Evolutionary conservation across 2,797 vertebrate genomes (phyloP), one percentile per base, ranked within the genome.

Genomic region (Acipenser oxyrinchus): DNA sequence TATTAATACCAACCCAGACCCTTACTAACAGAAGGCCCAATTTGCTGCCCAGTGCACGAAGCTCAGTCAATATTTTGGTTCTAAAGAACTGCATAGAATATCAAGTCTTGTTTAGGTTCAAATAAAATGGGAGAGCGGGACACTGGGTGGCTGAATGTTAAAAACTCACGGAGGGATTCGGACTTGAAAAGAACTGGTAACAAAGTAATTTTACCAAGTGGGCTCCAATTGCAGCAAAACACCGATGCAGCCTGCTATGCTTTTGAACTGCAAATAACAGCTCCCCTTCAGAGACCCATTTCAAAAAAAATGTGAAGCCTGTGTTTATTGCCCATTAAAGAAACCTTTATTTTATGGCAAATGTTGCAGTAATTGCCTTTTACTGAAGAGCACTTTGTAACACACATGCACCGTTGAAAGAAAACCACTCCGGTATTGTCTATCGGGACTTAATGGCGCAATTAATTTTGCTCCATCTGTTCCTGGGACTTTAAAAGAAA

Each of bases 401-500:
- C 91, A 90, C 87, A 88, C 87, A 85, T 92, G 86, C 90, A 93
- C 91, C 87, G 88, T 91, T 91, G 88, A 94, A 92, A 86, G 90
- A 91, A 93, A 92, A 93, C 89, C 91, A 91, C 89, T 92, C 86
- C 83, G 86, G 87, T 90, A 90, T 91, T 93, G 91, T 94, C 92
- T 93, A 87, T 90, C 88, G 89, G 87, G 90, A 92, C 86, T 89
- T 95, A 94, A 96, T 95, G 92, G 93, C 86, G 89, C 93, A 95
- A 94, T 96, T 94, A 93, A 95, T 95, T 95, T 91, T 88, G 89
- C 90, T 94, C 91, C 89, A 91, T 94, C 94, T 94, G 92, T 96
- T 95, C 89, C 88, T 84, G 89, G 94, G 92, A 95, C 91, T 93
- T 96, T 94, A 91, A 94, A 94, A 90, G 89, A 92, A 94, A 95